Evolutionary conservation across 2,797 vertebrate species (phyloP).

Genomic region (Neoniphon sammara): DNA sequence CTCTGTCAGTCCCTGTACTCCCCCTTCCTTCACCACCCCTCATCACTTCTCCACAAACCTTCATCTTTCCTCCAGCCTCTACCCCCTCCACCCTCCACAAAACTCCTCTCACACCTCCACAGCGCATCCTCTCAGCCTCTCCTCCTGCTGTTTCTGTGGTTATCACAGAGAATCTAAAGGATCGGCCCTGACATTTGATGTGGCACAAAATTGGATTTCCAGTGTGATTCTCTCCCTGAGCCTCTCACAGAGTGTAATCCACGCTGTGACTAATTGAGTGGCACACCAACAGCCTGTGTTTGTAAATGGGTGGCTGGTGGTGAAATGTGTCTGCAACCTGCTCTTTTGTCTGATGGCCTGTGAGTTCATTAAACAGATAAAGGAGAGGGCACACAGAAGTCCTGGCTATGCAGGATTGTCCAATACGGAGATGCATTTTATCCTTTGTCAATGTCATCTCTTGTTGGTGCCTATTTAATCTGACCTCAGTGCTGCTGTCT

Average conservation of each 20-base stretch:
- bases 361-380: conserved; percentile 55
- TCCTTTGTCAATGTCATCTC: conserved; percentile 63
- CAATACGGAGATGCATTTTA: conserved; percentile 38
- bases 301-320: conserved; percentile 71
- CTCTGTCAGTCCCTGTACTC: not conserved
- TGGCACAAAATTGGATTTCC: conserved; percentile 79
- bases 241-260: conserved; percentile 72
- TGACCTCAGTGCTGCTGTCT: conserved; percentile 57
- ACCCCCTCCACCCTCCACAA: not conserved
- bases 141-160: conserved; percentile 51
- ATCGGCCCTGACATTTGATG: conserved; percentile 76
- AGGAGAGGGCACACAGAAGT: conserved; percentile 12
- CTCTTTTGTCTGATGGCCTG: conserved; percentile 35
- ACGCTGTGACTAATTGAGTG: conserved; percentile 79
- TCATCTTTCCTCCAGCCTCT: conserved; percentile 12
- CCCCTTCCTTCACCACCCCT: conserved; percentile 13
- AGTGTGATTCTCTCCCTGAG: conserved; percentile 68
- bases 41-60: conserved; percentile 48
- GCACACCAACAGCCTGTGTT: conserved; percentile 66
- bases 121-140: conserved; percentile 23
- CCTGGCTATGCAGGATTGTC: conserved; percentile 38
- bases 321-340: conserved; percentile 69
- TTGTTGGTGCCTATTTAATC: conserved; percentile 48
- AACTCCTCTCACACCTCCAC: conserved; percentile 34
- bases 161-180: conserved; percentile 70